Conservation (phyloP, 2,888 invertebrate species). For the Octodonta nipae region DNA sequence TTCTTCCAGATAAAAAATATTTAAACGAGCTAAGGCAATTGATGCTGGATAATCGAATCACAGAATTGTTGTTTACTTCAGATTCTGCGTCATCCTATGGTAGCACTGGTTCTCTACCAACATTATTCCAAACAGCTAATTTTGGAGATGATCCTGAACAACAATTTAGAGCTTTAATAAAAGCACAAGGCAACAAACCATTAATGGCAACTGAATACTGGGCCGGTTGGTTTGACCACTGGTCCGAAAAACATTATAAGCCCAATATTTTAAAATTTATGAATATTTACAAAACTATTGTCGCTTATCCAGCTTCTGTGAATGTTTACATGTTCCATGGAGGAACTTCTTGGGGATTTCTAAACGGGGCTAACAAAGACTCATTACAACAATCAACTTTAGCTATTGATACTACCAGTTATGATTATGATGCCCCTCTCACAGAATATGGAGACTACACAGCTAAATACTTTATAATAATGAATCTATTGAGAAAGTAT, state of each 20-base stretch:
- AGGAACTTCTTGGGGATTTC: constrained; percentile 75
- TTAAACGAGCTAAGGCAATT: constrained; percentile 30
- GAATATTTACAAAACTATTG: constrained; percentile 14
- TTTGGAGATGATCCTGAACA: constrained; percentile 34
- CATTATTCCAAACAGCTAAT: constrained; percentile 29
- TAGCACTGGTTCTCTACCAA: constrained; percentile 17
- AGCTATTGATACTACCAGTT: constrained; percentile 30
- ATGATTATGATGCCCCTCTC: constrained; percentile 83
- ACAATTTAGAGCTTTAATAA: constrained; percentile 32
- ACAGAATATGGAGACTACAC: constrained; percentile 81
- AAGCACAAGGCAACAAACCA: constrained; percentile 37
- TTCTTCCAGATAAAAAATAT: constrained; percentile 28
- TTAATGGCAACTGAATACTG: constrained; percentile 43
- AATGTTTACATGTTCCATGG: constrained; percentile 89
- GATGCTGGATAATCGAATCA: constrained; percentile 29
- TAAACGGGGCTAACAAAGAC: constrained; percentile 25
- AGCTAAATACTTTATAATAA: constrained; percentile 53
- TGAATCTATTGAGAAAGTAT: constrained; percentile 36
- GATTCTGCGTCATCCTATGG: constrained; percentile 29
- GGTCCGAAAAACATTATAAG: constrained; percentile 31
- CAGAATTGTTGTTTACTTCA: constrained; percentile 41
- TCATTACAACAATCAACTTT: constrained; percentile 8
- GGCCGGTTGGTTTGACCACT: constrained; percentile 47
- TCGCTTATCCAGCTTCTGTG: constrained; percentile 43
- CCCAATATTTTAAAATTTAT: constrained; percentile 14